Conservation (phyloP, 2,888 invertebrate species). For the Axea sp. region DNA sequence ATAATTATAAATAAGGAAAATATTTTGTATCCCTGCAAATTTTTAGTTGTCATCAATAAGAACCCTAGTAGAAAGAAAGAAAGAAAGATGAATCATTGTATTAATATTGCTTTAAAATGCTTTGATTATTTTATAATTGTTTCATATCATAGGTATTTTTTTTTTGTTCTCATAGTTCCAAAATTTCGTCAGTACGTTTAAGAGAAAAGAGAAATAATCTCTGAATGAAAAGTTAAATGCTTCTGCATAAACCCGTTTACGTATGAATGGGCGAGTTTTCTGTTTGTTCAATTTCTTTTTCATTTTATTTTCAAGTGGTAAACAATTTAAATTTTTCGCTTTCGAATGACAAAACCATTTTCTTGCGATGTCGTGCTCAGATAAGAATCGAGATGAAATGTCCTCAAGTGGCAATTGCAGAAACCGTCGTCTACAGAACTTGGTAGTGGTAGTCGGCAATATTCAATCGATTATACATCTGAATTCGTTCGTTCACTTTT, state of each 20-base stretch:
- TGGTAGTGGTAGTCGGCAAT: constrained; percentile 58
- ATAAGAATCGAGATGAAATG: constrained; percentile 65
- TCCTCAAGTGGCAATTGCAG: constrained; percentile 67
- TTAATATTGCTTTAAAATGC: too few relatives aligned
- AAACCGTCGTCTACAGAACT: constrained; percentile 68
- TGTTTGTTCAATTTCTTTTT: constrained; percentile 48
- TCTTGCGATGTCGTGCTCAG: constrained; percentile 48
- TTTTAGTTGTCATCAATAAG: too few relatives aligned
- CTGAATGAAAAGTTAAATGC: constrained; percentile 8
- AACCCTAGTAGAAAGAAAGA: too few relatives aligned
- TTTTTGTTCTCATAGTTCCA: too few relatives aligned
- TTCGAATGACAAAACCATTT: constrained; percentile 58
- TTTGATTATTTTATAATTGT: too few relatives aligned
- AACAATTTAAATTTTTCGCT: constrained; percentile 61
- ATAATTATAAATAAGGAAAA: too few relatives aligned
- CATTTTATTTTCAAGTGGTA: constrained; percentile 51
- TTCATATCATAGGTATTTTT: too few relatives aligned
- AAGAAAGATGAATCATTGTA: too few relatives aligned
- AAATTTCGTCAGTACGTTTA: too few relatives aligned
- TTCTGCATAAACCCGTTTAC: background rate
- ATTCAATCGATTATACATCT: constrained; percentile 68
- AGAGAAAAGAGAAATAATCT: constrained; percentile 6
- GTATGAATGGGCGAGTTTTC: constrained; percentile 33
- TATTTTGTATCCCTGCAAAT: too few relatives aligned
- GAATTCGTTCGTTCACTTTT: constrained; percentile 56